Percentiles rank a stretch among this genome's conserved stretches.
Conservation (phyloP, 2,113 vertebrate genomes). For the Struthio camelus region DNA sequence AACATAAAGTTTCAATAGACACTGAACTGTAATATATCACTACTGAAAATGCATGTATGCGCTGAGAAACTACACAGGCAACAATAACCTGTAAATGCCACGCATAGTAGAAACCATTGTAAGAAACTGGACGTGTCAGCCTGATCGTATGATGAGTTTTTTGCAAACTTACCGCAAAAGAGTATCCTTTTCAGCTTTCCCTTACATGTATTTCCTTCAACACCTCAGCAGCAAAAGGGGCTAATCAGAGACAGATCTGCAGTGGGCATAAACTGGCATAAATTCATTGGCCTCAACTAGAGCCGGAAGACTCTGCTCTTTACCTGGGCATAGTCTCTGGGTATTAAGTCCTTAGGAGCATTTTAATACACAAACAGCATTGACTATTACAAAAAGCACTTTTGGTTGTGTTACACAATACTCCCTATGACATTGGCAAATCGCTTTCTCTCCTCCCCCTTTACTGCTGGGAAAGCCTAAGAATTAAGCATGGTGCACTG, state of each 20-base stretch:
- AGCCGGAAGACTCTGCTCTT: neutral
- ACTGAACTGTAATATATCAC: too few relatives aligned
- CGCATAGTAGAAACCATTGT: rapidly evolving
- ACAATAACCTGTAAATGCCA: neutral
- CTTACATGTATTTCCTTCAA: neutral
- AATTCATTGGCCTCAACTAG: neutral
- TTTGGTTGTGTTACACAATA: neutral
- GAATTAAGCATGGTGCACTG: neutral
- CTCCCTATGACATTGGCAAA: neutral
- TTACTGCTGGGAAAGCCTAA: neutral
- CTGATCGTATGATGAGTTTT: neutral
- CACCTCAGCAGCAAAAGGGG: neutral
- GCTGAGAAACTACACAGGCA: neutral
- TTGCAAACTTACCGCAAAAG: neutral
- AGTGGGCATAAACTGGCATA: neutral
- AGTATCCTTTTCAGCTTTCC: neutral
- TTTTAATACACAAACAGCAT: neutral
- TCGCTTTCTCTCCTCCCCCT: neutral
- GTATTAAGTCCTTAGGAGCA: neutral
- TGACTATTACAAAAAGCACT: neutral
- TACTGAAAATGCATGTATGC: neutral
- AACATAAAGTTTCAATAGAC: neutral
- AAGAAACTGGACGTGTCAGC: neutral
- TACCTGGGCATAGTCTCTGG: neutral
- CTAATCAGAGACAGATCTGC: neutral